A percentile compares a stretch with the other conserved stretches of the same genome.
These are phyloP conservation scores for Zonitis immaculata DNA, from an alignment of 2,888 invertebrate genomes.

Conservation along the genomic window DNA sequence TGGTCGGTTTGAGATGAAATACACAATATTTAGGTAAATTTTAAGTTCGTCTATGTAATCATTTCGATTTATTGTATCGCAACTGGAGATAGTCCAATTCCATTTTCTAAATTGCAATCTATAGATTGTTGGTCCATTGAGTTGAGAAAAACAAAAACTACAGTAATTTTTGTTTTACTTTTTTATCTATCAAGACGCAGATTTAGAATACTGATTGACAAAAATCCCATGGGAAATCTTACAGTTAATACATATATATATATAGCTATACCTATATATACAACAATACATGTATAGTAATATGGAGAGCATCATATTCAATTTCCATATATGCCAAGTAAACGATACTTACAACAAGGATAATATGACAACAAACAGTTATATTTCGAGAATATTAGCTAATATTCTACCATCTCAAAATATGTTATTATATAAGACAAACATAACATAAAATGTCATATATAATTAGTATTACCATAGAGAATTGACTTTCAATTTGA, in stretches of 20 bases:
- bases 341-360: background rate
- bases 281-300: too few species aligned
- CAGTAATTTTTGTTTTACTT: background rate
- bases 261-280: too few species aligned
- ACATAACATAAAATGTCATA: background rate
- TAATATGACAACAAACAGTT: constrained; percentile 10
- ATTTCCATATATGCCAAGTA: constrained; percentile 15
- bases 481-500: too few species aligned
- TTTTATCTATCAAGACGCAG: constrained; percentile 6
- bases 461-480: background rate
- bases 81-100: background rate
- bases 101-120: background rate
- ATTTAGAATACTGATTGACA: constrained; percentile 18
- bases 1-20: too few species aligned
- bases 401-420: constrained; percentile 5
- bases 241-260: constrained; percentile 8
- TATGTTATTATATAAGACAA: background rate
- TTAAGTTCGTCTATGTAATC: background rate
- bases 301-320: constrained; percentile 16
- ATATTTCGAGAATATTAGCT: constrained; percentile 10
- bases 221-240: constrained; percentile 15
- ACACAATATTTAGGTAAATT: background rate
- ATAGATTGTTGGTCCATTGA: background rate
- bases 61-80: background rate
- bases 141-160: background rate